A percentile compares a stretch with the other conserved stretches of the same genome.
These are phyloP conservation scores for Ylistrum balloti DNA, from an alignment of 1,140 invertebrate genomes.

Conservation along the genomic window DNA sequence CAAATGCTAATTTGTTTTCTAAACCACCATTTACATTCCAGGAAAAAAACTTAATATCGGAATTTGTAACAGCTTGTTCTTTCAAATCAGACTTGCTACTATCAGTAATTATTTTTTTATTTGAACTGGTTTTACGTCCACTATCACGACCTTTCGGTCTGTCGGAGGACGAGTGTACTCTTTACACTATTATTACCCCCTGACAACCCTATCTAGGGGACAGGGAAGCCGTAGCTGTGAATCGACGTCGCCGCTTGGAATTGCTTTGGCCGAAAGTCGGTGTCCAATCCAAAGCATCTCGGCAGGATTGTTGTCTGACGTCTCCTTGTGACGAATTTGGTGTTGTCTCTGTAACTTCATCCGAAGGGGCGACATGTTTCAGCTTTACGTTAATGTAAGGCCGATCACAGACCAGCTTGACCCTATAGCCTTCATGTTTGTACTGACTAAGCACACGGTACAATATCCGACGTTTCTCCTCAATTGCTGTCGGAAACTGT, in stretches of 20 bases:
- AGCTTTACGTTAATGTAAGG: background rate
- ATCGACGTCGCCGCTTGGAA: background rate
- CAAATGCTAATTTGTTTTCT: background rate
- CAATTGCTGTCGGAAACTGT: background rate
- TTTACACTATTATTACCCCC: too few relatives aligned
- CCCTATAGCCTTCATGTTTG: background rate
- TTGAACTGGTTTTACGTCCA: too few relatives aligned
- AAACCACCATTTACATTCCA: background rate
- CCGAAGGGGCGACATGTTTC: background rate
- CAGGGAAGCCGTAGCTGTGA: background rate
- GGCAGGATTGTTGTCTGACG: too few relatives aligned
- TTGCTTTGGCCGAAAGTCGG: background rate
- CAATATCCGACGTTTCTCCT: background rate
- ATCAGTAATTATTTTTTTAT: too few relatives aligned
- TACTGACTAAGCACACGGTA: background rate
- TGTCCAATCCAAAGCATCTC: background rate
- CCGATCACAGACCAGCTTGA: background rate
- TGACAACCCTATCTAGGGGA: background rate
- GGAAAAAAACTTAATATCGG: background rate
- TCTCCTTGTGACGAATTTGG: too few relatives aligned
- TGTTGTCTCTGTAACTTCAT: background rate
- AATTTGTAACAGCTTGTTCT: background rate
- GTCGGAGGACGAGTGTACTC: too few relatives aligned
- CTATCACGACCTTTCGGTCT: too few relatives aligned
- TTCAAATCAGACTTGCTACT: background rate